phyloP scores from a whole-genome alignment of 1,140 invertebrate genomes.

The Physella acuta region DNA sequence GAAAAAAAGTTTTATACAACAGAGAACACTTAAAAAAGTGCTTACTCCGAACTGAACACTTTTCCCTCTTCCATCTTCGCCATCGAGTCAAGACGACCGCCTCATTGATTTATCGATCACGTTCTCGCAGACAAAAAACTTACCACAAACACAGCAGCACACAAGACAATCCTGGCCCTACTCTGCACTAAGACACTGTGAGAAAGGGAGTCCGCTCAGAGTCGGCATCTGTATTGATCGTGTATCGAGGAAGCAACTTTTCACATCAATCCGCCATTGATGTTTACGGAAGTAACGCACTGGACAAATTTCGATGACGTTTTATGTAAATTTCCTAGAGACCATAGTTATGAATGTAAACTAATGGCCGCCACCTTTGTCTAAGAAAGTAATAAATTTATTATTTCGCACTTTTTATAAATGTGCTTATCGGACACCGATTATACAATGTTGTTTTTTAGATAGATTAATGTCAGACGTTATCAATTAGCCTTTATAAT shows the following conservation, averaged over 20 bases:
- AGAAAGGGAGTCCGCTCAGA: slow-evolving; percentile 1
- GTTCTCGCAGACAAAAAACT: slow-evolving; percentile 14
- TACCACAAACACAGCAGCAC: slow-evolving; percentile 25
- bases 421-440: too few species aligned
- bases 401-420: too few species aligned
- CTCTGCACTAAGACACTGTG: slow-evolving; percentile 18
- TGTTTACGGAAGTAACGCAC: slow-evolving; percentile 47
- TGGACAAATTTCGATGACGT: slow-evolving; percentile 21
- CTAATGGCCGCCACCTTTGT: slow-evolving; percentile 18
- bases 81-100: slow-evolving; percentile 18
- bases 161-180: slow-evolving; percentile 3
- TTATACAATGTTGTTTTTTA: too few species aligned
- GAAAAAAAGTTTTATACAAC: too few species aligned
- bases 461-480: too few species aligned
- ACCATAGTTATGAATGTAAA: slow-evolving; percentile 33
- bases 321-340: slow-evolving; percentile 14
- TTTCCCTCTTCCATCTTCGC: neutral
- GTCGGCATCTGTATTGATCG: slow-evolving; percentile 21
- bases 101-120: slow-evolving; percentile 21
- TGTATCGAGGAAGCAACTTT: slow-evolving; percentile 11
- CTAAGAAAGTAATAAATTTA: too few species aligned
- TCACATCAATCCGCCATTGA: slow-evolving; percentile 29
- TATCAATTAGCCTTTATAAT: too few species aligned
- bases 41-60: slow-evolving; percentile 1
- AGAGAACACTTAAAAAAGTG: neutral